Evolutionary conservation across 2,888 invertebrate species (phyloP).

Genomic region (Chymomyza amoena): DNA sequence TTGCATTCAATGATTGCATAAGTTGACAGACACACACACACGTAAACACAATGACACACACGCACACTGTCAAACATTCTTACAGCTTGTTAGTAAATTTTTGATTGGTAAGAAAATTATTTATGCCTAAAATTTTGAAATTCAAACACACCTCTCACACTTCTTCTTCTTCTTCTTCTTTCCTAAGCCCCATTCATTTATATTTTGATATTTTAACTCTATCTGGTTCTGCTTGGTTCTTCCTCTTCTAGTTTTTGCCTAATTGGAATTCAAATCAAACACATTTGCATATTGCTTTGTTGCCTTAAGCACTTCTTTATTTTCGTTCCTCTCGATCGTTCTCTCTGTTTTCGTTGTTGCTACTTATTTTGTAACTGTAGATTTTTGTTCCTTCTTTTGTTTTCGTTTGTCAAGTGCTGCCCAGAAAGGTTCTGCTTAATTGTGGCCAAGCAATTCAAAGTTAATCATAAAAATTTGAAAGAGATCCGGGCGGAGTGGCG

Average conservation of each 20-base stretch:
- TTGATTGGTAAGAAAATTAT: conserved; percentile 67
- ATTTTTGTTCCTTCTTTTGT: conserved; percentile 9
- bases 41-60: background rate
- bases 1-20: conserved; percentile 53
- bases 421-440: conserved; percentile 70
- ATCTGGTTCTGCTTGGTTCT: conserved; percentile 20
- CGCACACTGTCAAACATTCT: conserved; percentile 2
- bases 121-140: conserved; percentile 59
- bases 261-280: conserved; percentile 72
- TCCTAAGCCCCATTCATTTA: background rate
- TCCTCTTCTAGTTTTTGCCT: conserved; percentile 54
- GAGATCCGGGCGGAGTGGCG: no score
- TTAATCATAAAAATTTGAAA: conserved; percentile 56
- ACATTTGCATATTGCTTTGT: conserved; percentile 69
- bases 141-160: conserved; percentile 41
- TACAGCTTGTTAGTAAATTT: conserved; percentile 63
- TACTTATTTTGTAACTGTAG: conserved; percentile 59
- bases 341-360: conserved; percentile 20
- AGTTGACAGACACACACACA: conserved; percentile 3
- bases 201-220: conserved; percentile 4
- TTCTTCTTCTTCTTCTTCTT: background rate
- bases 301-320: conserved; percentile 50
- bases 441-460: conserved; percentile 59
- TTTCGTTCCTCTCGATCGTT: conserved; percentile 3
- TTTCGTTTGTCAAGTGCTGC: conserved; percentile 52